A percentile compares a stretch with the other conserved stretches of the same genome.
Conservation (phyloP, 1,140 invertebrate genomes). For the Trichomalopsis sarcophagae region DNA sequence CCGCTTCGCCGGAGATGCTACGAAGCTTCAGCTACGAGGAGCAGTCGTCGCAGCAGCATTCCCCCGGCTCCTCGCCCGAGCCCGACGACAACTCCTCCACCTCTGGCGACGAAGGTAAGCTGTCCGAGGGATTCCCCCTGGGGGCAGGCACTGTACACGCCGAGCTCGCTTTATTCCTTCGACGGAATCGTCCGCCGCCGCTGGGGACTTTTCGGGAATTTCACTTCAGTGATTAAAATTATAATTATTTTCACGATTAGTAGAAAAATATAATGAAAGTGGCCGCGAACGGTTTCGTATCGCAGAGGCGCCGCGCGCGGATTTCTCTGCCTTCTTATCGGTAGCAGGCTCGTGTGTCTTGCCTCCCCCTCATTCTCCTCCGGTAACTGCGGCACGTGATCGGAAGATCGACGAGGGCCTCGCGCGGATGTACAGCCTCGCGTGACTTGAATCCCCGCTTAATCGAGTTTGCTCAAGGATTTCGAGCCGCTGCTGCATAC, state of each 20-base stretch:
- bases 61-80: conserved; percentile 68
- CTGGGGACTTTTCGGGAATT: no score
- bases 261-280: background rate
- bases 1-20: conserved; percentile 46
- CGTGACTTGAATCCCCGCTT: conserved; percentile 35
- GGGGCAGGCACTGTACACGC: background rate
- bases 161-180: background rate
- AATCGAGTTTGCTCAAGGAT: conserved; percentile 14
- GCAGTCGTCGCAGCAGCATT: conserved; percentile 37
- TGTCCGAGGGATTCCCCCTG: background rate
- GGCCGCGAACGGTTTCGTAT: no score
- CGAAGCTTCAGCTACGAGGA: background rate
- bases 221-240: no score
- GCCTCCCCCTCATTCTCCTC: background rate
- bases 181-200: no score
- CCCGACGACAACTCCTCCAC: conserved; percentile 70
- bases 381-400: conserved; percentile 19
- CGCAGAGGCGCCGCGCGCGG: background rate
- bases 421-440: conserved; percentile 3
- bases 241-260: no score
- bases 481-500: background rate
- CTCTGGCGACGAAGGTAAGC: conserved; percentile 73
- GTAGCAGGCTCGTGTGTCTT: no score
- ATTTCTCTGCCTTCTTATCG: background rate
- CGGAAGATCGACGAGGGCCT: conserved; percentile 25